Evolutionary conservation across 2,113 vertebrate species (phyloP), one percentile per base, ranked within the genome.

Genomic region (Sakesphorus luctuosus): DNA sequence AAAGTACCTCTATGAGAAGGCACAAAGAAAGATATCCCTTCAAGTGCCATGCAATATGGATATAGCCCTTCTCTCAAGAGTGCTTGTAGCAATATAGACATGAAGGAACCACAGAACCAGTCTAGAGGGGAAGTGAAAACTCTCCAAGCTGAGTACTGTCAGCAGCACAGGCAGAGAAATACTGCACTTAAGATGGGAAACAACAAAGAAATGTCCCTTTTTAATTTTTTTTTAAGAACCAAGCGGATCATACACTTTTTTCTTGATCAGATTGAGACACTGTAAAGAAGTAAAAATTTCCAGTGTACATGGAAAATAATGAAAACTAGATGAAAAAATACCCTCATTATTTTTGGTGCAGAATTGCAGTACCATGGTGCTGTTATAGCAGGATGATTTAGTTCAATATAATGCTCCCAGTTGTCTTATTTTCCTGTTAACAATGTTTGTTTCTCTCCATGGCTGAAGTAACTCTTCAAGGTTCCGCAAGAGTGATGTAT

Each of bases 391-490:
- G 67, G 55, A 80, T 88, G 85, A 90, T 92, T 91, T 85, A 88
- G 17, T 36, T 83, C 10, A 10, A 29, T 47, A 26, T 84, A 94
- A 92, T 71, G 29, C 43, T 90, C 85, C 68, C 89, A 52, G 63
- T 43, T 71, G 90, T 80, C 80, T 90, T 92, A 58, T 94, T 95
- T 95, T 90, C 76, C 44, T 47, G 59, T 86, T 92, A 92, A 80
- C 46, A 62, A 86, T 81, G 68, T 59, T 94, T 90, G 58, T 85
- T 92, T 92, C 50, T 88, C 35, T 63, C 55, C 0, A 2, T 63
- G 24, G 68, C 29, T 77, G 90, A 92, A 90, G 72, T 33, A 86
- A 85, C 47, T 29, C 74, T 76, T 90, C 76, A 88, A 81, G 50
- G 16, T 90, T 93, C 71, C 17, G 13, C 38, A 67, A 74, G 33